Evolutionary conservation across 2,113 vertebrate genomes (phyloP), one percentile per base, ranked within the genome.

Genomic region (Aptenodytes forsteri): DNA sequence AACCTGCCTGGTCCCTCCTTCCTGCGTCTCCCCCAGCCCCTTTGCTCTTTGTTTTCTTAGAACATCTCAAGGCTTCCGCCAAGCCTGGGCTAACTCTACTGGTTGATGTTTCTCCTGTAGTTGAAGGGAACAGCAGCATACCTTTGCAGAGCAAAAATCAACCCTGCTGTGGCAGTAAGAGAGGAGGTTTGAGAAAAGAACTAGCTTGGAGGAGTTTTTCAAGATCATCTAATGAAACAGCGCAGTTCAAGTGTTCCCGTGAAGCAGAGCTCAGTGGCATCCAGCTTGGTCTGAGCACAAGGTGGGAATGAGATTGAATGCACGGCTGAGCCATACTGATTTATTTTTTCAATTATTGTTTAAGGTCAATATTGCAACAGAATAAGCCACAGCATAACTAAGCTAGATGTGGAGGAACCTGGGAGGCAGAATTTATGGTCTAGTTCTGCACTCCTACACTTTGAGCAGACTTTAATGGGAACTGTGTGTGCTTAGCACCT

Each of bases 321-420:
- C 16, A 29, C 0, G 0, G 58, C 54, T 93, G 54, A 88, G 47
- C 34, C 26, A 15, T 4, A 52, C 26, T 82, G 93, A 91, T 93
- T 95, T 89, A 87, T 78, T 75, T 70, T 79, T 89, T 86, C 73
- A 75, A 40, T 97, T 95, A 75, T 78, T 90, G 47, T 64, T 95
- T 92, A 91, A 90, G 88, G 95, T 92, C 89, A 89, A 52, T 83
- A 92, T 86, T 56, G 88, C 38, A 59, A 90, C 77, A 70, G 76
- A 95, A 93, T 84, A 92, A 97, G 85, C 61, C 0, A 0, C 34
- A 64, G 69, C 38, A 18, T 92, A 94, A 95, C 76, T 83, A 44
- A 78, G 29, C 42, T 86, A 46, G 83, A 61, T 0, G 0, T 40
- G 42, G 56, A 64, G 38, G 38, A 75, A 71, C 38, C 30, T n/a